phyloP scores from a whole-genome alignment of 1,140 invertebrate genomes.

The Ooceraea biroi region DNA sequence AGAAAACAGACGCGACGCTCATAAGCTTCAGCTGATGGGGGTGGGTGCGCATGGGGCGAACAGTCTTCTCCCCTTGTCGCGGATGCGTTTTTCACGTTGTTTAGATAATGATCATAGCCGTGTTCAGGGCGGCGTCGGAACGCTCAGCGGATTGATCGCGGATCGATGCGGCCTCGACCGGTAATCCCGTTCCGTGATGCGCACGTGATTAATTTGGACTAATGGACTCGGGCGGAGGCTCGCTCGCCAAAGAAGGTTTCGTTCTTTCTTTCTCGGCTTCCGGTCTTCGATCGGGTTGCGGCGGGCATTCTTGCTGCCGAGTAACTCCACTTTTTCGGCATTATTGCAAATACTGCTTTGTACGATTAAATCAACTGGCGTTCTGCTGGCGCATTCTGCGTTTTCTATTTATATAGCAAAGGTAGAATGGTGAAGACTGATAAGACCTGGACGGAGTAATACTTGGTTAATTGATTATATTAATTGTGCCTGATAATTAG shows the following conservation, averaged over 20 bases:
- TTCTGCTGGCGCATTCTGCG: not conserved
- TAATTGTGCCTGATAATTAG: not conserved
- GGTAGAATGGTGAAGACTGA: not conserved
- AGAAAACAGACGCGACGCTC: no score
- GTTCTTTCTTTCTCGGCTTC: no score
- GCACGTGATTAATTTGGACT: constrained; percentile 1
- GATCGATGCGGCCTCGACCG: not conserved
- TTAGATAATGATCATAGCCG: no score
- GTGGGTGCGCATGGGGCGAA: no score
- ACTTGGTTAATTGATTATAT: not conserved
- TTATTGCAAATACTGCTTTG: not conserved
- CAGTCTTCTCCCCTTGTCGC: no score
- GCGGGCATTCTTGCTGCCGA: no score
- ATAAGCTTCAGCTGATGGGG: no score
- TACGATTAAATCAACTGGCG: not conserved
- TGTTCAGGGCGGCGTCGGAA: no score
- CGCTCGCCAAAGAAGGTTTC: no score
- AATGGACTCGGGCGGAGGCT: not conserved
- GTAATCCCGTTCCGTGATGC: not conserved
- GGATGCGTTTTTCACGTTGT: not conserved
- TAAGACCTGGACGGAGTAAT: not conserved
- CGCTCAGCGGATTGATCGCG: not conserved
- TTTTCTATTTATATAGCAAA: not conserved
- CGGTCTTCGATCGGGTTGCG: no score
- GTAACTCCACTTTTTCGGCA: no score